Conservation (phyloP, 2,888 invertebrate species). For the Diabrotica balteata region DNA sequence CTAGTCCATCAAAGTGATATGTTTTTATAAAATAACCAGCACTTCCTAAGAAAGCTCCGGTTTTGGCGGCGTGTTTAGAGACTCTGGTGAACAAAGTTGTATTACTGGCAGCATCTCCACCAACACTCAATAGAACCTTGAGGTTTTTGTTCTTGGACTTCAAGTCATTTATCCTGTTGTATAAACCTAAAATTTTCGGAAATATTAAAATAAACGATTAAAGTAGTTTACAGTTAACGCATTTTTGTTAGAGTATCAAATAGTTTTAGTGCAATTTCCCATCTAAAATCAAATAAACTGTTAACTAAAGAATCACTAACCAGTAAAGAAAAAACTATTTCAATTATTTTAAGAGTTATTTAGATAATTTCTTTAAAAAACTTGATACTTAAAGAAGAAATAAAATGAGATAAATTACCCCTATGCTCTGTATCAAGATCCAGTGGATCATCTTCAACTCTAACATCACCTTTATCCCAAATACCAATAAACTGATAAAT, state of each 20-base stretch:
- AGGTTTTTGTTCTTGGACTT: conserved; percentile 44
- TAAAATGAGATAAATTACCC: conserved; percentile 19
- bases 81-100: conserved; percentile 39
- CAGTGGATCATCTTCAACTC: conserved; percentile 37
- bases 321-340: no score
- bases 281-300: no score
- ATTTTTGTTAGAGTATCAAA: no score
- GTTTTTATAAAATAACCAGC: conserved; percentile 40
- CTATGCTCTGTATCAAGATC: conserved; percentile 36
- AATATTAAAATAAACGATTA: no score
- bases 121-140: conserved; percentile 45
- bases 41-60: conserved; percentile 43
- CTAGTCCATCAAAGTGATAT: conserved; percentile 47
- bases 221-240: no score
- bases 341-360: background rate
- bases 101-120: conserved; percentile 43
- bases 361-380: no score
- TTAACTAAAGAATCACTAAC: no score
- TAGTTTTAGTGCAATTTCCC: no score
- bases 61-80: conserved; percentile 39
- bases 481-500: conserved; percentile 45
- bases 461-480: conserved; percentile 43
- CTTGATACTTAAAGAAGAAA: background rate
- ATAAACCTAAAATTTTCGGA: conserved; percentile 36
- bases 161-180: conserved; percentile 39